These are phyloP conservation scores for Xestia rhomboidea DNA, from an alignment of 2,888 invertebrate species.

Conservation along the genomic window DNA sequence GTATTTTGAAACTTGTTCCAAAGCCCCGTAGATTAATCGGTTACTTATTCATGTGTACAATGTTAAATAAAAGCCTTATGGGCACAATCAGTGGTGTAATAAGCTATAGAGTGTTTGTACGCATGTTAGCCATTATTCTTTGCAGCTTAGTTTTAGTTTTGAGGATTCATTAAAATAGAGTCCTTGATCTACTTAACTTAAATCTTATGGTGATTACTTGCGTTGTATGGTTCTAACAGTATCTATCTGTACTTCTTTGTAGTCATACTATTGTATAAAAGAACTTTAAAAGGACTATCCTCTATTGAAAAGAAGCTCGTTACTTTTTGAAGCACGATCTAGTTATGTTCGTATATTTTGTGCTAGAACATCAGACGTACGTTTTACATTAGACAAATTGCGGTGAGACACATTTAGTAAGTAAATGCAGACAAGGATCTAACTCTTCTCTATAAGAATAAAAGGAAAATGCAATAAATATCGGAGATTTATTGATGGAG, in stretches of 20 bases:
- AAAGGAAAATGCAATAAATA: constrained; percentile 67
- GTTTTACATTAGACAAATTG: constrained; percentile 22
- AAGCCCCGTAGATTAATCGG: constrained; percentile 64
- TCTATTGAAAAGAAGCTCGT: not conserved
- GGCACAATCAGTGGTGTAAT: constrained; percentile 18
- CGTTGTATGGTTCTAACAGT: constrained; percentile 23
- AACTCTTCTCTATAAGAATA: constrained; percentile 57
- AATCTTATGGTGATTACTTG: constrained; percentile 7
- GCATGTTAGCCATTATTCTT: constrained; percentile 25
- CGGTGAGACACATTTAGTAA: constrained; percentile 20
- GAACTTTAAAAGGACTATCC: not conserved
- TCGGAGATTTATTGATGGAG: constrained; percentile 56
- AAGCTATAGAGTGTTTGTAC: constrained; percentile 6
- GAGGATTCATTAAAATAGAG: constrained; percentile 5
- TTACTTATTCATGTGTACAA: constrained; percentile 62
- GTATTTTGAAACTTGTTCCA: constrained; percentile 68
- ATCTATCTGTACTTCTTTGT: not conserved
- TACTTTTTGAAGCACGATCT: constrained; percentile 4
- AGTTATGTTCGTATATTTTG: constrained; percentile 1
- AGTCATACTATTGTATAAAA: constrained; percentile 13
- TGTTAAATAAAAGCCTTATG: constrained; percentile 44
- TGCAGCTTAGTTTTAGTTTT: not conserved
- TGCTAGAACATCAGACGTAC: not conserved
- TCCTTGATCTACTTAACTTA: constrained; percentile 27
- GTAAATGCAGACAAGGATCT: constrained; percentile 32